phyloP scores from a whole-genome alignment of 2,113 vertebrate species.

The Menidia beryllina region DNA sequence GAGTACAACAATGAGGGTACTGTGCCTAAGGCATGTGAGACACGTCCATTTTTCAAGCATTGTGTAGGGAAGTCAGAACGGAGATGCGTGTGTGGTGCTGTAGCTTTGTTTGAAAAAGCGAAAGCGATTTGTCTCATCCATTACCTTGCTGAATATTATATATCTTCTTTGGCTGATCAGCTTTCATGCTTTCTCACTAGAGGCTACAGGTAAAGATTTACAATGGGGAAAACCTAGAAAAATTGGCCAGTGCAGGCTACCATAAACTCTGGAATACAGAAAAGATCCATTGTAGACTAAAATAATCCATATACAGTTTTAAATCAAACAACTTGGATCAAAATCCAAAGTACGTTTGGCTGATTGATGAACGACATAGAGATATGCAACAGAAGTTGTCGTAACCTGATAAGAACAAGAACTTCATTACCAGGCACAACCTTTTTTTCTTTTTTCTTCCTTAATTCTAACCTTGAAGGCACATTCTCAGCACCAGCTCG shows the following conservation, averaged over 20 bases:
- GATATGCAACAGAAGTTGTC: neutral
- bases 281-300: no score
- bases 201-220: neutral
- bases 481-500: constrained; percentile 12
- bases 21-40: constrained; percentile 52
- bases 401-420: neutral
- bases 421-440: neutral
- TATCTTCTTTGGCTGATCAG: neutral
- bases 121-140: no score
- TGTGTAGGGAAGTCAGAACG: constrained; percentile 32
- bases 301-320: neutral
- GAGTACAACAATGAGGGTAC: constrained; percentile 60
- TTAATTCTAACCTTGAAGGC: neutral
- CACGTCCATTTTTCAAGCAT: constrained; percentile 49
- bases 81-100: neutral
- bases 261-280: no score
- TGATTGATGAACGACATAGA: neutral
- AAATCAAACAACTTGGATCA: neutral
- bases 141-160: no score
- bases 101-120: constrained; percentile 4
- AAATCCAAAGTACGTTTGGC: neutral
- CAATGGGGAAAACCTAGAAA: no score
- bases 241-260: no score
- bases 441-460: no score
- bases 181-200: neutral